Evolutionary conservation across 2,888 invertebrate genomes (phyloP).

Genomic region (Zonitis immaculata): DNA sequence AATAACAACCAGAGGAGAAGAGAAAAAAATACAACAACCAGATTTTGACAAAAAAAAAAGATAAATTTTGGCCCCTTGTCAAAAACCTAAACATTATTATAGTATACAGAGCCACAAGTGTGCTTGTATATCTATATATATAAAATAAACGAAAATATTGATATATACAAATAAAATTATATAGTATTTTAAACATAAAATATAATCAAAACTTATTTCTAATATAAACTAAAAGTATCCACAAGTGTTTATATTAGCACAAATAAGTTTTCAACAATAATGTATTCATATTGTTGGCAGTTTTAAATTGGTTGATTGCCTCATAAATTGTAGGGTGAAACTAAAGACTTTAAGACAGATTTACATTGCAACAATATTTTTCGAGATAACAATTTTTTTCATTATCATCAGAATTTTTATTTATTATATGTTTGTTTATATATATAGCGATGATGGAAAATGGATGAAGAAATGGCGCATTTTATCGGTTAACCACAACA

Average conservation of each 20-base stretch:
- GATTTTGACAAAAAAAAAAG: constrained; percentile 32
- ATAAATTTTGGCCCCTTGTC: constrained; percentile 44
- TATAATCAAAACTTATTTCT: constrained; percentile 41
- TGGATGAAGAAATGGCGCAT: neutral
- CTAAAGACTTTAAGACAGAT: constrained; percentile 34
- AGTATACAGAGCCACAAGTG: constrained; percentile 38
- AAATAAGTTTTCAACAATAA: constrained; percentile 19
- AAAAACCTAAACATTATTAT: constrained; percentile 39
- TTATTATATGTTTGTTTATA: too few relatives aligned
- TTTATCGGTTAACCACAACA: neutral
- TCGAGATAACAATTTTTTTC: too few relatives aligned
- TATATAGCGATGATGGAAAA: too few relatives aligned
- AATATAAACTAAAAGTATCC: constrained; percentile 42
- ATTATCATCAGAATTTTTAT: too few relatives aligned
- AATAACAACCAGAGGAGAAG: too few relatives aligned
- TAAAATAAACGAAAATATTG: constrained; percentile 25
- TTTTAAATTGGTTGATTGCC: constrained; percentile 28
- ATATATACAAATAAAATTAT: constrained; percentile 9
- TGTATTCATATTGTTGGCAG: constrained; percentile 32
- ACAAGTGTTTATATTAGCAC: constrained; percentile 46
- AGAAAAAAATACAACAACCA: too few relatives aligned
- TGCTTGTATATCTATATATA: too few relatives aligned
- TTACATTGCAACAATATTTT: constrained; percentile 35
- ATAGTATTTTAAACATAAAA: constrained; percentile 9
- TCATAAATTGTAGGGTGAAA: constrained; percentile 45